Evolutionary conservation across 2,888 invertebrate species (phyloP).

Genomic region (Sinotaia quadrata): DNA sequence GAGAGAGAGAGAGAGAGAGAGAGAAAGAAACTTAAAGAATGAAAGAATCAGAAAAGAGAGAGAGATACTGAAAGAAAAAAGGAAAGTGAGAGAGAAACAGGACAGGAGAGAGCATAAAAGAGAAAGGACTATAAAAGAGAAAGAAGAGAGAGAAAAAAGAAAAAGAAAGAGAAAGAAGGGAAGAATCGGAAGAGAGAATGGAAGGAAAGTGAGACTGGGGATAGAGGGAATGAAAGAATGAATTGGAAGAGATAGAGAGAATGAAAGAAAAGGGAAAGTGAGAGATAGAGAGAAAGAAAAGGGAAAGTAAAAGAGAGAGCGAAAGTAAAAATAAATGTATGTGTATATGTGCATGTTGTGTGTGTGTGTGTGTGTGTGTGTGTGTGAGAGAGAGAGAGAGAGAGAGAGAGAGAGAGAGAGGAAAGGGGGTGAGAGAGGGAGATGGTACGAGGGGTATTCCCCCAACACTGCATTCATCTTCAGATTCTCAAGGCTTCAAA

Average conservation of each 20-base stretch:
- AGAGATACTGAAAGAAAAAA: not conserved
- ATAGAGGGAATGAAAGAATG: not conserved
- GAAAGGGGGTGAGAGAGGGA: no score
- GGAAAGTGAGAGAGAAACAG: no score
- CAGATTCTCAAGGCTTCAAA: no score
- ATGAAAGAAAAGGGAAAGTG: not conserved
- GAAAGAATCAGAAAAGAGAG: not conserved
- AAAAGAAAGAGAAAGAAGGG: not conserved
- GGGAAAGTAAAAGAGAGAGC: not conserved
- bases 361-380: no score
- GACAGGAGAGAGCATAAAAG: no score
- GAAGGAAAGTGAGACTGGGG: not conserved
- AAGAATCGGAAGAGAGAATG: not conserved
- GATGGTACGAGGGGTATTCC: no score
- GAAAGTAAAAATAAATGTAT: not conserved
- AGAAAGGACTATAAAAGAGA: not conserved
- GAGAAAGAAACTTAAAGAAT: not conserved
- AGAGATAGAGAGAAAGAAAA: not conserved
- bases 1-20: not conserved
- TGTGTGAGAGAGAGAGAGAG: no score
- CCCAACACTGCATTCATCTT: no score
- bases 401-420: no score
- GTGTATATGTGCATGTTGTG: not conserved
- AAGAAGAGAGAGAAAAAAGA: not conserved
- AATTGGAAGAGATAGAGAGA: not conserved